Percentiles rank a stretch among this genome's conserved stretches.
phyloP scores from a whole-genome alignment of 2,888 invertebrate species.

The Hyalella azteca region DNA sequence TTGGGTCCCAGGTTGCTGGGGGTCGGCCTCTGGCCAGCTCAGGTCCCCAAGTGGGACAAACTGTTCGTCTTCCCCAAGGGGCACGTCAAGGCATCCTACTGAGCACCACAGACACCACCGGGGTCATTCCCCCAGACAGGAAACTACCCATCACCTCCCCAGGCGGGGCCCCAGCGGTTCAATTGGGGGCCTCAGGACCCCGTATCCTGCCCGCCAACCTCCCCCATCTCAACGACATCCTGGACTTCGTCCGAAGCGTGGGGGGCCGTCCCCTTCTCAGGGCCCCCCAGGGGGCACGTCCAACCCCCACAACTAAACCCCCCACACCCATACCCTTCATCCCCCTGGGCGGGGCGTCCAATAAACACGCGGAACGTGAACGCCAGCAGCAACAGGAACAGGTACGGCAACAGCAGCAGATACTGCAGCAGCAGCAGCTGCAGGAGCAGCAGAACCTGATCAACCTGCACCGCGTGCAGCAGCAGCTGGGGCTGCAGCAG shows the following conservation, averaged over 20 bases:
- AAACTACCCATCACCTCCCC: not conserved
- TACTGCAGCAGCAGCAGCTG: constrained; percentile 10
- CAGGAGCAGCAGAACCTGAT: constrained; percentile 8
- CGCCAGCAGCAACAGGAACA: constrained; percentile 15
- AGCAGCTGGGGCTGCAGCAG: not conserved
- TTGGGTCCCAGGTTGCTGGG: not conserved
- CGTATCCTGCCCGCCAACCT: constrained; percentile 1
- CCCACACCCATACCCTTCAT: not conserved
- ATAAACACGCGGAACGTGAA: not conserved
- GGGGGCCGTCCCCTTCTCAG: not conserved
- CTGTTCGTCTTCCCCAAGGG: not conserved
- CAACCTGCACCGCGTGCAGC: constrained; percentile 10
- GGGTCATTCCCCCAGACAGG: not conserved
- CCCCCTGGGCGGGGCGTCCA: constrained; percentile 3
- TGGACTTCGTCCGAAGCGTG: not conserved
- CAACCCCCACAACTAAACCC: not conserved
- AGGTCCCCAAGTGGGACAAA: not conserved
- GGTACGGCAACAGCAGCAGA: constrained; percentile 12
- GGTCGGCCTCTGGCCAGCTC: too few relatives aligned
- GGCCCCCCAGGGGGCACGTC: not conserved
- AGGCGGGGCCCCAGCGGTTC: not conserved
- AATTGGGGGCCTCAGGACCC: not conserved
- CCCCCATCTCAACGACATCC: not conserved
- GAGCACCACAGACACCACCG: not conserved
- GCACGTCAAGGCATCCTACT: not conserved